Conservation (phyloP, 1,140 invertebrate genomes). For the Pseudoatta argentina region DNA sequence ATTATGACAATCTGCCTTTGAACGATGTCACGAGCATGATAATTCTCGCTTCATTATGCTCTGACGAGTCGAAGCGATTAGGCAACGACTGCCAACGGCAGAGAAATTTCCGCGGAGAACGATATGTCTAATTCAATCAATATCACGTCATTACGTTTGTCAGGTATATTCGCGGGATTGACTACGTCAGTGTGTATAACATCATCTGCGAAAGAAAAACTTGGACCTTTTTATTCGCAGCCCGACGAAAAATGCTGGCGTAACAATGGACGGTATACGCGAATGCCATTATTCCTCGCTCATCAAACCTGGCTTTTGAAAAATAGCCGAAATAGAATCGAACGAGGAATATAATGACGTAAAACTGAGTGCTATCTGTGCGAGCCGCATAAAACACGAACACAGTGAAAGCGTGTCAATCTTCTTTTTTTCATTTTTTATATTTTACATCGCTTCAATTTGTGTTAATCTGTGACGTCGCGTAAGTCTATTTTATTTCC, state of each 20-base stretch:
- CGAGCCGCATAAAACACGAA: not conserved
- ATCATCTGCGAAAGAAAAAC: slow-evolving; percentile 27
- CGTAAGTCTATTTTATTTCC: slow-evolving; percentile 20
- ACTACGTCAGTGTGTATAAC: not conserved
- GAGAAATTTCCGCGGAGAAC: slow-evolving; percentile 20
- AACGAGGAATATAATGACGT: slow-evolving; percentile 19
- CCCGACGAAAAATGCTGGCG: slow-evolving; percentile 27
- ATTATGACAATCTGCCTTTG: not conserved
- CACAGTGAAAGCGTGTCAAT: not conserved
- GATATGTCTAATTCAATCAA: slow-evolving; percentile 56
- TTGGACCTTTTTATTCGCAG: slow-evolving; percentile 14
- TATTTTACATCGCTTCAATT: slow-evolving; percentile 22
- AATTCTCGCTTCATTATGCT: slow-evolving; percentile 7
- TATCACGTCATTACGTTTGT: slow-evolving; percentile 15
- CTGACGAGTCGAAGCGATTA: slow-evolving; percentile 41
- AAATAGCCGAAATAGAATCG: slow-evolving; percentile 48
- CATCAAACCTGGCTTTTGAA: slow-evolving; percentile 43
- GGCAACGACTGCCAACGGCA: slow-evolving; percentile 44
- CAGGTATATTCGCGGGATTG: not conserved
- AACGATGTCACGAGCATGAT: not conserved
- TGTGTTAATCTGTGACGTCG: slow-evolving; percentile 1
- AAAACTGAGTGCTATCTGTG: not conserved
- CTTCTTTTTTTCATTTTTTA: not conserved
- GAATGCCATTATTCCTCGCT: slow-evolving; percentile 36
- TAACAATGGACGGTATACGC: slow-evolving; percentile 20